These are phyloP conservation scores for Leucophenga maculata DNA, from an alignment of 2,888 invertebrate species.

Conservation along the genomic window DNA sequence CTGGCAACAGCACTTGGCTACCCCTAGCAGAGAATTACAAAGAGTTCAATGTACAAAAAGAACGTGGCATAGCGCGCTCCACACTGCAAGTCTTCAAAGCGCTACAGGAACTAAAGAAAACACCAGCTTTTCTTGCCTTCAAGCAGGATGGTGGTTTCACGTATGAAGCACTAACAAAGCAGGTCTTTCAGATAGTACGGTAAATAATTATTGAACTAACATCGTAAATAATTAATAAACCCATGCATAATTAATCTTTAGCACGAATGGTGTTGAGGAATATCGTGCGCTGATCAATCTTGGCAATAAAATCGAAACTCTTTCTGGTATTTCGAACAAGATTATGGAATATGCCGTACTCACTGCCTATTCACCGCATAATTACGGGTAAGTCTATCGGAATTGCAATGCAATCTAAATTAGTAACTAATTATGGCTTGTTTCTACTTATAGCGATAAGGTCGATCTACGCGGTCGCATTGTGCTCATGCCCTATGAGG, in stretches of 20 bases:
- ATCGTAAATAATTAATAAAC: not conserved
- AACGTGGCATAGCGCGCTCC: conserved; percentile 74
- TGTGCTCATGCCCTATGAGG: conserved; percentile 62
- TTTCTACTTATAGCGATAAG: conserved; percentile 47
- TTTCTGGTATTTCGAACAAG: conserved; percentile 48
- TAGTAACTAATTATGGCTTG: not conserved
- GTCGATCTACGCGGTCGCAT: conserved; percentile 48
- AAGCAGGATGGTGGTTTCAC: conserved; percentile 57
- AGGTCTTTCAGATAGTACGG: conserved; percentile 67
- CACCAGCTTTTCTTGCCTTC: conserved; percentile 66
- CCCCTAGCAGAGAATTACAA: conserved; percentile 78
- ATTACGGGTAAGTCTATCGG: conserved; percentile 53
- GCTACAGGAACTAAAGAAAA: conserved; percentile 73
- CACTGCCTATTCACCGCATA: conserved; percentile 55
- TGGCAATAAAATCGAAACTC: conserved; percentile 56
- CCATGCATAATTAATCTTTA: conserved; percentile 13
- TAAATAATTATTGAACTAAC: conserved; percentile 33
- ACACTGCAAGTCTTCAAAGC: conserved; percentile 76
- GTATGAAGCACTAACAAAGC: conserved; percentile 60
- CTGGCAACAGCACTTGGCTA: conserved; percentile 76
- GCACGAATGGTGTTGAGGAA: conserved; percentile 58
- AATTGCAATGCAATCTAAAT: too few species aligned
- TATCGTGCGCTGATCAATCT: conserved; percentile 64
- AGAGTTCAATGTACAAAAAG: conserved; percentile 75
- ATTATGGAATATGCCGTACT: conserved; percentile 59